Conservation (phyloP, 2,797 vertebrate genomes). For the Spizella passerina region DNA sequence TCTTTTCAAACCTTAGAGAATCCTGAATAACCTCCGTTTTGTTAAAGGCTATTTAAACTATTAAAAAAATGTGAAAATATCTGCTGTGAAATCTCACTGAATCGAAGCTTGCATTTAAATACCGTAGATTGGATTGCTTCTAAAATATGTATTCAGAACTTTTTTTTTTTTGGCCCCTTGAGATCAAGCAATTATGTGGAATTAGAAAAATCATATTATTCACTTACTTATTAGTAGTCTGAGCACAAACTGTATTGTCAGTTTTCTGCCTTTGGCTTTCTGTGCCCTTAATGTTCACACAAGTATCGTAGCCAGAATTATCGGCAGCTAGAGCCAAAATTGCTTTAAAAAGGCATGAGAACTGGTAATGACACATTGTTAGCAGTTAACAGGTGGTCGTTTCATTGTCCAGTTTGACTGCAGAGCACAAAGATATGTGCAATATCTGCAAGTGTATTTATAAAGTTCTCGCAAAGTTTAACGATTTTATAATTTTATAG, state of each 20-base stretch:
- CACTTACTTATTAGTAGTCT: conserved; percentile 78
- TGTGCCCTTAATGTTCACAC: conserved; percentile 82
- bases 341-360: conserved; percentile 81
- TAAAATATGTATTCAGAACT: conserved; percentile 69
- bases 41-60: conserved; percentile 58
- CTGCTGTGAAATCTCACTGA: conserved; percentile 48
- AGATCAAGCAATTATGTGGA: conserved; percentile 75
- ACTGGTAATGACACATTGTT: conserved; percentile 81
- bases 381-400: conserved; percentile 86
- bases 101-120: conserved; percentile 61
- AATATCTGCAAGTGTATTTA: conserved; percentile 70
- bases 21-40: conserved; percentile 25
- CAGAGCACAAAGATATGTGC: conserved; percentile 75
- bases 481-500: conserved; percentile 57
- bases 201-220: conserved; percentile 77
- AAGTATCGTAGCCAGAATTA: conserved; percentile 81
- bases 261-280: conserved; percentile 82
- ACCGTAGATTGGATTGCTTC: conserved; percentile 58
- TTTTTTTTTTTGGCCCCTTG: conserved; percentile 66
- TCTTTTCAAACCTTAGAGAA: conserved; percentile 46
- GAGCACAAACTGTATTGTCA: conserved; percentile 81
- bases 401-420: conserved; percentile 83
- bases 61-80: conserved; percentile 58
- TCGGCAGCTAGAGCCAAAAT: conserved; percentile 80
- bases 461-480: conserved; percentile 73